phyloP scores from a whole-genome alignment of 2,888 invertebrate species.

The Cancer borealis region DNA sequence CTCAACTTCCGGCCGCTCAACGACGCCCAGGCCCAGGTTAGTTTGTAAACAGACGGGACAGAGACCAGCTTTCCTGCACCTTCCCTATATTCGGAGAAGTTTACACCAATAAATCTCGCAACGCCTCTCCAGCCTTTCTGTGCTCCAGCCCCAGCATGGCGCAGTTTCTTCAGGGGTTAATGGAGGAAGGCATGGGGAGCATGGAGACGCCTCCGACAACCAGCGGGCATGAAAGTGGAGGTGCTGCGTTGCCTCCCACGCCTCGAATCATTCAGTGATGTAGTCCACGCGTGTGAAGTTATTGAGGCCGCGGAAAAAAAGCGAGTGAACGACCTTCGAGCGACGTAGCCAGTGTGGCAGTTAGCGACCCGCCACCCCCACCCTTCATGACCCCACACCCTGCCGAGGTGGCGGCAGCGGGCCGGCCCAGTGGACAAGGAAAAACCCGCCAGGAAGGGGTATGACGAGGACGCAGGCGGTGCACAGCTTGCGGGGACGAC shows the following conservation, averaged over 20 bases:
- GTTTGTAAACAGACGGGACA: no score
- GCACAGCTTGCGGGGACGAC: not conserved
- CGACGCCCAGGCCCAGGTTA: no score
- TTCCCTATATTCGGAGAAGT: no score
- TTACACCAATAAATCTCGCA: no score
- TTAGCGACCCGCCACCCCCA: not conserved
- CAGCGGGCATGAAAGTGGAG: conserved; percentile 48
- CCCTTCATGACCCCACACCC: not conserved
- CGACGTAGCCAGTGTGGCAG: not conserved
- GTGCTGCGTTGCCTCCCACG: conserved; percentile 42
- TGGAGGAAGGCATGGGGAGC: no score
- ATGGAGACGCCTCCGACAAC: no score
- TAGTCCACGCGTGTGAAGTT: not conserved
- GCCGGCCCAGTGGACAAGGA: not conserved
- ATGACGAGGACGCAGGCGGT: not conserved
- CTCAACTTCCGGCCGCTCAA: no score
- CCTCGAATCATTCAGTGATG: conserved; percentile 45
- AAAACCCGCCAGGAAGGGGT: not conserved
- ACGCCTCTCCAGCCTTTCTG: no score
- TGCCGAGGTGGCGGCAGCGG: not conserved
- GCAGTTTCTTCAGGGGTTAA: no score
- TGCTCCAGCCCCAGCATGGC: no score
- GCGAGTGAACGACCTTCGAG: not conserved
- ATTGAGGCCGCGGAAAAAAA: conserved; percentile 27
- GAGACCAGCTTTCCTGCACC: no score